phyloP scores from a whole-genome alignment of 2,888 invertebrate genomes.

The Yponomeuta plumbellus region DNA sequence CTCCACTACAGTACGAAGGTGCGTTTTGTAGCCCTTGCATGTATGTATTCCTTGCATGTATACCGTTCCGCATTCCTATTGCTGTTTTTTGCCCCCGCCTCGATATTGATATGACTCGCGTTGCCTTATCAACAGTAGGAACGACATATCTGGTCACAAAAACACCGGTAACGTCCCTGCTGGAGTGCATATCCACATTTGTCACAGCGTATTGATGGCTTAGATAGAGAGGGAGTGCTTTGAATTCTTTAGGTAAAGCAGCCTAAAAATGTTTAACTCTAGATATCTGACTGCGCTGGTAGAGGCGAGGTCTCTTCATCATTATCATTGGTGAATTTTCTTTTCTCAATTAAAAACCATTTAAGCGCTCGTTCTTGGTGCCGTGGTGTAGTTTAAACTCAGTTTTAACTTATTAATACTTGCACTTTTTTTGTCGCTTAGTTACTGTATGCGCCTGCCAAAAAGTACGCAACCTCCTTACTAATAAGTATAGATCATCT shows the following conservation, averaged over 20 bases:
- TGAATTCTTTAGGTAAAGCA: neutral
- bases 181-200: neutral
- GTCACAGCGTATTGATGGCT: neutral
- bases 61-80: slow-evolving; percentile 3
- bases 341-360: too few species aligned
- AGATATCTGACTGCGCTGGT: neutral
- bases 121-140: neutral
- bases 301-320: too few species aligned
- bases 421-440: too few species aligned
- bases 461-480: too few species aligned
- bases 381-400: too few species aligned
- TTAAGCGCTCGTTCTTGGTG: too few species aligned
- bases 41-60: too few species aligned
- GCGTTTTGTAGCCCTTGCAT: neutral
- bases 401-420: too few species aligned
- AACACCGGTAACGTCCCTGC: neutral
- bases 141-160: neutral
- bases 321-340: too few species aligned
- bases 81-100: neutral
- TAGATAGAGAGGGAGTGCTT: neutral
- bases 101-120: slow-evolving; percentile 1
- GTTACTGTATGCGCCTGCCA: too few species aligned
- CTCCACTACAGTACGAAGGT: too few species aligned
- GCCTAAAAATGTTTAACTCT: neutral
- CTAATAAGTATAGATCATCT: too few species aligned